phyloP scores from a whole-genome alignment of 2,113 vertebrate species.

The Cynoglossus semilaevis region DNA sequence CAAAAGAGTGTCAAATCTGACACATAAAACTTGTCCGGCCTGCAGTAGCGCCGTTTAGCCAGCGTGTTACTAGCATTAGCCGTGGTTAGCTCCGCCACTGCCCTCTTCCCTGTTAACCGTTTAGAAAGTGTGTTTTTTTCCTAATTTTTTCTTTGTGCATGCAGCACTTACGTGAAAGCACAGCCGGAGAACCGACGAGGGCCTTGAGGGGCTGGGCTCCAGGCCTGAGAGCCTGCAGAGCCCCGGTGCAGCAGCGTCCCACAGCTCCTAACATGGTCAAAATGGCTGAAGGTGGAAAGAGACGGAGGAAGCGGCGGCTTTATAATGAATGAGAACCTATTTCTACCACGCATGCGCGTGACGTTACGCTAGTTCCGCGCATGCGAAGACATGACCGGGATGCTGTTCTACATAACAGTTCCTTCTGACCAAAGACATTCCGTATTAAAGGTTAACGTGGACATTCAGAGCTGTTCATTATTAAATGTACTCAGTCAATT shows the following conservation, averaged over 20 bases:
- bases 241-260: slow-evolving; percentile 83
- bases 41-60: slow-evolving; percentile 11
- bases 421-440: too few species aligned
- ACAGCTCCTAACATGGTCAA: slow-evolving; percentile 86
- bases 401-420: slow-evolving; percentile 42
- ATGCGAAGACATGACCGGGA: slow-evolving; percentile 55
- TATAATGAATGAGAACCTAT: slow-evolving; percentile 54
- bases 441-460: too few species aligned
- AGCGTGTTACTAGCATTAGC: slow-evolving; percentile 47
- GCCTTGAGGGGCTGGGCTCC: slow-evolving; percentile 74
- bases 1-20: fast-evolving
- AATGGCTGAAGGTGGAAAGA: slow-evolving; percentile 84
- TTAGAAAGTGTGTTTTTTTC: not conserved
- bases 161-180: slow-evolving; percentile 74
- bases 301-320: slow-evolving; percentile 53
- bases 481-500: too few species aligned
- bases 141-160: not conserved
- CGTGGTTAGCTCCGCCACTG: slow-evolving; percentile 31
- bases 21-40: slow-evolving; percentile 35
- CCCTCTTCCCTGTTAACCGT: slow-evolving; percentile 10
- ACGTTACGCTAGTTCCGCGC: slow-evolving; percentile 21
- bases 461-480: too few species aligned
- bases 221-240: slow-evolving; percentile 80
- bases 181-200: slow-evolving; percentile 71
- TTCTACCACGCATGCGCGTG: slow-evolving; percentile 60